Evolutionary conservation across 2,888 invertebrate genomes (phyloP), one percentile per base, ranked within the genome.

Genomic region (Creontiades dilutus): DNA sequence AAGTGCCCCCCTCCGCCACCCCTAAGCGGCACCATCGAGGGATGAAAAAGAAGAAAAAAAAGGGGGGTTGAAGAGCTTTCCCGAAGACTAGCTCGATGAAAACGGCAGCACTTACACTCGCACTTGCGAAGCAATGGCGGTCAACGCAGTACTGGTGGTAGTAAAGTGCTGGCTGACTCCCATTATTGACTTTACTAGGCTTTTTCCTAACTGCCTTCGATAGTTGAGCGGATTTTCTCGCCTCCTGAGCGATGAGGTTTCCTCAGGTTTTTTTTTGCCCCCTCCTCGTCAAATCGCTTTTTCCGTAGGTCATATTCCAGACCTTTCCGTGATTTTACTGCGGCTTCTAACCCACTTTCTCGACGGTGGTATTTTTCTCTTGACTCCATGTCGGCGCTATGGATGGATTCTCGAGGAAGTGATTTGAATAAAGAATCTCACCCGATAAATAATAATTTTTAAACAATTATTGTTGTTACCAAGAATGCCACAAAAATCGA

Each of bases 141-240:
- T 68, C 68, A 68, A 68, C 68, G 23, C 68, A 23, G 68, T 68
- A n/a, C 19, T 19, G 14, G 61, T 61, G 61, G 19, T 61, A 27
- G 68, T 68, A 68, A 68, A 23, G 68, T 23, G 68, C 68, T 68
- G 68, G 68, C 68, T 68, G 68, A 68, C 68, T 68, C 68, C 68
- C 23, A 68, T 68, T 68, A 68, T 68, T 68, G 68, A 68, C 61
- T 61, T 19, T 61, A 61, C 19, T 19, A 61, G 61, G 61, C 23
- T 23, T 23, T 61, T 68, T 23, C 23, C 23, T 68, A 68, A 23
- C 23, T 68, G 68, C 61, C 61, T 61, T 19, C 19, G 61, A 61
- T 61, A 61, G 61, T 61, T 61, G 68, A 23, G 27, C 23, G 68
- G 27, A 23, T 68, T 23, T 68, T 61, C 27, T 27, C 27, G 23